These are phyloP conservation scores for Galleria mellonella DNA, from an alignment of 1,140 invertebrate genomes.

Conservation along the genomic window DNA sequence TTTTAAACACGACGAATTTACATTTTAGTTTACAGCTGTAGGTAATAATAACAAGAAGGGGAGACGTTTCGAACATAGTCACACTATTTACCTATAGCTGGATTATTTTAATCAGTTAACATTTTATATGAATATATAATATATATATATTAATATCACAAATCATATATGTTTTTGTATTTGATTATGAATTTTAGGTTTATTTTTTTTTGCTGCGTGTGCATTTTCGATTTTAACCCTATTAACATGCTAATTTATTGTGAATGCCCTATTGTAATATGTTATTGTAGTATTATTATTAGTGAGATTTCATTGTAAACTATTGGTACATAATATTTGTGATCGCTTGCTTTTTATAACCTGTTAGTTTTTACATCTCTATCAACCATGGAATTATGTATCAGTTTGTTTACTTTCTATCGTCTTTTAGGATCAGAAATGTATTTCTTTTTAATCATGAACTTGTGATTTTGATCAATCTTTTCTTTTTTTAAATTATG, in stretches of 20 bases:
- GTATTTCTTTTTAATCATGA: constrained; percentile 67
- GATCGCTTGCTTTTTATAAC: constrained; percentile 28
- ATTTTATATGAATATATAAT: constrained; percentile 28
- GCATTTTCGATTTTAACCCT: constrained; percentile 69
- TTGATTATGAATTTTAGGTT: constrained; percentile 36
- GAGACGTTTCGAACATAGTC: constrained; percentile 9
- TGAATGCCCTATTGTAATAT: constrained; percentile 36
- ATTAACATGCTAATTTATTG: constrained; percentile 64
- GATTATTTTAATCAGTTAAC: constrained; percentile 48
- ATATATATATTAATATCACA: constrained; percentile 15
- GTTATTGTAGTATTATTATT: constrained; percentile 27
- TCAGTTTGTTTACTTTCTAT: constrained; percentile 37
- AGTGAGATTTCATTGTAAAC: constrained; percentile 12
- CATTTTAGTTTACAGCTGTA: constrained; percentile 9
- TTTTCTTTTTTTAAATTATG: constrained; percentile 62
- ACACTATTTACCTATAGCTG: constrained; percentile 12
- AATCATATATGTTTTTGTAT: constrained; percentile 29
- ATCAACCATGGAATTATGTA: constrained; percentile 44
- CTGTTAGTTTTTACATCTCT: background rate
- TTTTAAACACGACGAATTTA: constrained; percentile 39
- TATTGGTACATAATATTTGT: constrained; percentile 25
- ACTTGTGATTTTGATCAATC: constrained; percentile 55
- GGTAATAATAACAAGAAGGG: constrained; percentile 8
- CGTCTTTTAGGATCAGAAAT: constrained; percentile 31
- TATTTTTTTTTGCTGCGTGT: constrained; percentile 44